These are phyloP conservation scores for Sepioteuthis lessoniana DNA, from an alignment of 2,888 invertebrate species.

Conservation along the genomic window DNA sequence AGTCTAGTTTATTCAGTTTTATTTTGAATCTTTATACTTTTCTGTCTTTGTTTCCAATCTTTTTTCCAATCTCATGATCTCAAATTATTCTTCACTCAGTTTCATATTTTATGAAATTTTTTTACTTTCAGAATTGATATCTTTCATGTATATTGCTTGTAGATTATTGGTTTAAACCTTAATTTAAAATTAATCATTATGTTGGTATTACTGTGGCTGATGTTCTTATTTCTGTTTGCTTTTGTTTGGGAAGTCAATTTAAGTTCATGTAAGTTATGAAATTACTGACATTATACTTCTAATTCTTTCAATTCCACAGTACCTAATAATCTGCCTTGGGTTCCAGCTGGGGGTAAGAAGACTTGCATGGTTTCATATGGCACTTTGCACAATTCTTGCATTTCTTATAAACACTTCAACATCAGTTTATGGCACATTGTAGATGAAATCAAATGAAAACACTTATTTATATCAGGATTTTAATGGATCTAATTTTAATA, in stretches of 20 bases:
- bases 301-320: slow-evolving; percentile 33
- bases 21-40: not conserved
- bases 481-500: not conserved
- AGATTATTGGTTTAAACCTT: not conserved
- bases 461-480: not conserved
- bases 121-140: not conserved
- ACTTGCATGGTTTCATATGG: not conserved
- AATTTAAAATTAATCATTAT: not conserved
- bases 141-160: not conserved
- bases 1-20: not conserved
- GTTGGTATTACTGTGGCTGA: not conserved
- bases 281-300: not conserved
- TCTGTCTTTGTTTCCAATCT: not conserved
- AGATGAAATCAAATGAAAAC: not conserved
- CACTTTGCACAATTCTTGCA: not conserved
- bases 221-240: not conserved
- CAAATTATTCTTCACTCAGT: not conserved
- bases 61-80: not conserved
- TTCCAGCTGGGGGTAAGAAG: not conserved
- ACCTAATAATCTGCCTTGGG: no score
- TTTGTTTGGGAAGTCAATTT: not conserved
- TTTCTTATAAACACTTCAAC: not conserved
- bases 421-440: not conserved
- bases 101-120: not conserved
- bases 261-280: not conserved